phyloP scores from a whole-genome alignment of 2,113 vertebrate species.

The Galeopterus variegatus region DNA sequence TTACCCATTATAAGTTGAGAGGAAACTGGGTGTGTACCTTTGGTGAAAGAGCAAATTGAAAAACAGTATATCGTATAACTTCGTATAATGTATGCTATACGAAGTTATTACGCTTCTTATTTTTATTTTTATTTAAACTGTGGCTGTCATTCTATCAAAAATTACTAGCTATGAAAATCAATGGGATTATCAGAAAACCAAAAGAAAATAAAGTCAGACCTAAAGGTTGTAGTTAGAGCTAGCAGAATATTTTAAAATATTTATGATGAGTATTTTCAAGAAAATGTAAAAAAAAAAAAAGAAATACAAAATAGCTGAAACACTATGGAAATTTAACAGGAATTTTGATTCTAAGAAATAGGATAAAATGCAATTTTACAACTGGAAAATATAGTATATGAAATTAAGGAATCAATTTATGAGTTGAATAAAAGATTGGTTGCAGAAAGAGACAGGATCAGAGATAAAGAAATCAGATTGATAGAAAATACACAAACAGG shows the following conservation, averaged over 20 bases:
- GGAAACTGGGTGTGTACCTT: neutral
- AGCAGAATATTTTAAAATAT: neutral
- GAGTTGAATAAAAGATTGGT: neutral
- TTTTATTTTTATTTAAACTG: neutral
- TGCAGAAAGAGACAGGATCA: neutral
- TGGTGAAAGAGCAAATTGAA: neutral
- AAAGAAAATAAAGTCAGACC: neutral
- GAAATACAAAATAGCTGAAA: neutral
- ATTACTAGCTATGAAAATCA: neutral
- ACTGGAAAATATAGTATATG: neutral
- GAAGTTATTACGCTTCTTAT: no score
- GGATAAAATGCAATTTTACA: neutral
- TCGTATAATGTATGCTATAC: no score
- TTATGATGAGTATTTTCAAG: conserved; percentile 7
- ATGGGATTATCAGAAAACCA: neutral
- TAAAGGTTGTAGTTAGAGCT: neutral
- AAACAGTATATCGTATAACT: no score
- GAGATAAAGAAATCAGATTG: neutral
- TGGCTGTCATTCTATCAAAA: neutral
- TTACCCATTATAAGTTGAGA: neutral
- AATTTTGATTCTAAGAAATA: neutral
- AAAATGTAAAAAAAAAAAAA: neutral
- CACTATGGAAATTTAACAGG: neutral
- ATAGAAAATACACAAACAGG: neutral
- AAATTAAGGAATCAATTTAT: neutral